Evolutionary conservation across 2,888 invertebrate species (phyloP).

Genomic region (Ametastegia equiseti): DNA sequence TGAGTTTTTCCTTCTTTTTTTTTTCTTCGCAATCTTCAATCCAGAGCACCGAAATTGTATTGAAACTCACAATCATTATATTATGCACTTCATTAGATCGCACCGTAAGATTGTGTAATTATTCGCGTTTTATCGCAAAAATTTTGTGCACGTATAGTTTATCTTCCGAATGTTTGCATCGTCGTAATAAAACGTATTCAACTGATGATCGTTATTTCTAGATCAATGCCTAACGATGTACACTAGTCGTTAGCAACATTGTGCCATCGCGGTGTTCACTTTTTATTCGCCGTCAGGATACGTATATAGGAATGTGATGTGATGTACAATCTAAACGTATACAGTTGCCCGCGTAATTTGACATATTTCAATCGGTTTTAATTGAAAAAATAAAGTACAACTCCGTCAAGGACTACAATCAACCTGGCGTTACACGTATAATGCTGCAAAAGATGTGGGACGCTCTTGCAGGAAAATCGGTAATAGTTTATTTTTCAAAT

Average conservation of each 20-base stretch:
- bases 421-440: neutral
- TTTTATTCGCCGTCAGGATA: neutral
- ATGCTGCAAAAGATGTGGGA: constrained; percentile 38
- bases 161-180: neutral
- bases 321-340: neutral
- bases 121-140: no score
- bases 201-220: neutral
- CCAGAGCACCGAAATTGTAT: neutral
- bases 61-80: neutral
- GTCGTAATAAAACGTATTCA: neutral
- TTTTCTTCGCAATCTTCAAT: no score
- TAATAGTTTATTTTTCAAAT: neutral
- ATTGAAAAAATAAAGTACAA: neutral
- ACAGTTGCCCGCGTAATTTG: neutral
- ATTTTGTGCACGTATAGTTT: no score
- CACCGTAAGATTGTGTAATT: neutral
- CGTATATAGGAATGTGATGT: neutral
- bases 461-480: constrained; percentile 38
- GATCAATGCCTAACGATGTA: neutral
- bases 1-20: neutral
- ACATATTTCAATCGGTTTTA: neutral
- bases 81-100: neutral
- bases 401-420: neutral
- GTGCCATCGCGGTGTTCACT: neutral
- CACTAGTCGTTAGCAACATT: neutral